A percentile compares a stretch with the other conserved stretches of the same genome.
phyloP scores from a whole-genome alignment of 92 coral and sea anemone species.

The Blastomussa wellsi region DNA sequence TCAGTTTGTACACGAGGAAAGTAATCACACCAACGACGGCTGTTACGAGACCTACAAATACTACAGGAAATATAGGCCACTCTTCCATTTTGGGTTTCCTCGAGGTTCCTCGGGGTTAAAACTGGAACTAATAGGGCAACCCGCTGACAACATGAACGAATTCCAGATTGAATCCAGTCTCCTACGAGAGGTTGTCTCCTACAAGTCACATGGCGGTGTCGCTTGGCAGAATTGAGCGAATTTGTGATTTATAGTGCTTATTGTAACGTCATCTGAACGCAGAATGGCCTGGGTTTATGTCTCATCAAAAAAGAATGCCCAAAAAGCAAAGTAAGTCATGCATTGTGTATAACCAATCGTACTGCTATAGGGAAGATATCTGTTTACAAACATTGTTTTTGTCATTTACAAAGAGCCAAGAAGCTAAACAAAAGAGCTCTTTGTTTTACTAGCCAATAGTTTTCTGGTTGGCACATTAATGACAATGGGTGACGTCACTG shows the following conservation, averaged over 20 bases:
- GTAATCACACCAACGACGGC: constrained; percentile 29
- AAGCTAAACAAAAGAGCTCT: too few species aligned
- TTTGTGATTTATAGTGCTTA: neutral
- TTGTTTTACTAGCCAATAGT: too few species aligned
- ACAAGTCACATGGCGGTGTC: constrained; percentile 6
- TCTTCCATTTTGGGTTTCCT: constrained; percentile 9
- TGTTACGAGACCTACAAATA: neutral
- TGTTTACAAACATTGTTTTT: too few species aligned
- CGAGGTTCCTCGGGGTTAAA: neutral
- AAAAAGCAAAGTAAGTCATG: constrained; percentile 47
- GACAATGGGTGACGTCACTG: too few species aligned
- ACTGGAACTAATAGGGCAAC: constrained; percentile 16
- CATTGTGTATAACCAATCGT: too few species aligned
- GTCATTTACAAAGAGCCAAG: too few species aligned
- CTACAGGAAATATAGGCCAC: neutral
- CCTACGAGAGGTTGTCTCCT: too few species aligned
- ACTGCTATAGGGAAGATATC: too few species aligned
- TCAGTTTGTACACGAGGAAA: constrained; percentile 68
- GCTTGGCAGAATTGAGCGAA: neutral
- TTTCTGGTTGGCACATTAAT: too few species aligned
- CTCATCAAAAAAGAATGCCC: constrained; percentile 50
- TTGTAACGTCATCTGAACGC: neutral
- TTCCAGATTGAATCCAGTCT: neutral
- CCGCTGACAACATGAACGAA: neutral
- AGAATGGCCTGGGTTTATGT: constrained; percentile 50